Evolutionary conservation across 1,140 invertebrate species (phyloP).

Genomic region (Macrostomum lignano): DNA sequence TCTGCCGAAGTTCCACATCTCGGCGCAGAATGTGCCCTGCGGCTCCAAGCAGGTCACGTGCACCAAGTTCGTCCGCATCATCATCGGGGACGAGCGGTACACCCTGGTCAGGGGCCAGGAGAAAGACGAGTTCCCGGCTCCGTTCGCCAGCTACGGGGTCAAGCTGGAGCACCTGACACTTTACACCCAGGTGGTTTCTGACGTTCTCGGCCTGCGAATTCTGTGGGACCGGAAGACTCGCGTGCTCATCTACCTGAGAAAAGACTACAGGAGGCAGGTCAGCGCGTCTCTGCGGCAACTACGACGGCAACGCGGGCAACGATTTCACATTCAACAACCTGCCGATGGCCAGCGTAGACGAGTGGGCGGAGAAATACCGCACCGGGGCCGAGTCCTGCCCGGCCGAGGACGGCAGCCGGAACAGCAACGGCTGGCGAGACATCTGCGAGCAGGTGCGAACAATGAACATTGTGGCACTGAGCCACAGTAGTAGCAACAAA

Average conservation of each 20-base stretch:
- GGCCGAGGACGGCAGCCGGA: no score
- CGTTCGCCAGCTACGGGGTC: neutral
- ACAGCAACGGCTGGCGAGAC: no score
- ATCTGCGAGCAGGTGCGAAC: no score
- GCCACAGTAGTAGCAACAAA: no score
- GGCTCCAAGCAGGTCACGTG: conserved; percentile 3
- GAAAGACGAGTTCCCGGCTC: neutral
- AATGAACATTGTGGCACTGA: no score
- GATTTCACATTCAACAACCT: conserved; percentile 43
- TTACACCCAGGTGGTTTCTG: conserved; percentile 1
- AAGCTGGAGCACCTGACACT: neutral
- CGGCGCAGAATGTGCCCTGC: conserved; percentile 1
- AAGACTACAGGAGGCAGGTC: no score
- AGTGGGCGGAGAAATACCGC: no score
- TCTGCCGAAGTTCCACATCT: neutral
- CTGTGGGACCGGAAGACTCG: conserved; percentile 3
- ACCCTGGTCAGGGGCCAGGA: neutral
- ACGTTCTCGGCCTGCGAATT: neutral
- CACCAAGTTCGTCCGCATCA: conserved; percentile 1
- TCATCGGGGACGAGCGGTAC: conserved; percentile 2
- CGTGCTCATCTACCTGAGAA: neutral
- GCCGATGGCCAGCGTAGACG: conserved; percentile 49
- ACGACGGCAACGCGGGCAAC: no score
- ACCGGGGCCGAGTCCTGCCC: no score
- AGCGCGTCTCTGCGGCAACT: no score